These are phyloP conservation scores for Myxocyprinus asiaticus DNA, from an alignment of 2,113 vertebrate genomes.

Conservation along the genomic window DNA sequence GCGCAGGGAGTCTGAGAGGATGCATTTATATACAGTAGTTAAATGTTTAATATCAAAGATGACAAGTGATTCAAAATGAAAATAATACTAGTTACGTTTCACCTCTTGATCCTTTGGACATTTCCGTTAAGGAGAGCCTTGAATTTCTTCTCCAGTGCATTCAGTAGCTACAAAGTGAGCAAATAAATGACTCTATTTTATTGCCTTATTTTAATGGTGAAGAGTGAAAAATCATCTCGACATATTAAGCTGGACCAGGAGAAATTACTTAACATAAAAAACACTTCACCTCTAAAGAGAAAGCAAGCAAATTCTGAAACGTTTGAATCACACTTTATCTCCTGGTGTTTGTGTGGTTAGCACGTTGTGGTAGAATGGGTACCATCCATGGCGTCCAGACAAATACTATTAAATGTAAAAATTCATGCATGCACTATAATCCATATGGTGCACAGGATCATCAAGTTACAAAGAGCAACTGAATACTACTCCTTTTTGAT, in stretches of 20 bases:
- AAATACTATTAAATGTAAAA: neutral
- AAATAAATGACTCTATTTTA: neutral
- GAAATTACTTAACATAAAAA: too few relatives aligned
- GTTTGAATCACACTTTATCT: too few relatives aligned
- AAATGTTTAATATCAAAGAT: neutral
- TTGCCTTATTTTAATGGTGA: too few relatives aligned
- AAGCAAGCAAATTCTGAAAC: too few relatives aligned
- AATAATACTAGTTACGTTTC: conserved; percentile 42
- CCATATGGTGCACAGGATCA: neutral
- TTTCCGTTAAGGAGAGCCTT: conserved; percentile 81
- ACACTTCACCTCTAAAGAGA: too few relatives aligned
- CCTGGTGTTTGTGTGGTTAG: too few relatives aligned
- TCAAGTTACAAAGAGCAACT: too few relatives aligned
- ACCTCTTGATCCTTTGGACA: conserved; percentile 90
- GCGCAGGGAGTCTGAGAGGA: conserved; percentile 81
- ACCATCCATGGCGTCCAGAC: neutral
- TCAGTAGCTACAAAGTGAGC: conserved; percentile 80
- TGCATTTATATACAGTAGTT: neutral
- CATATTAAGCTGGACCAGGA: too few relatives aligned
- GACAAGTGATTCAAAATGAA: neutral
- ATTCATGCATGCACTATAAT: neutral
- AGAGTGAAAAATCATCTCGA: too few relatives aligned
- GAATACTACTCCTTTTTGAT: too few relatives aligned
- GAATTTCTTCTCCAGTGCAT: conserved; percentile 92
- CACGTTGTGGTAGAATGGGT: too few relatives aligned